phyloP scores from a whole-genome alignment of 2,888 invertebrate genomes.

The Pantelozetes paolii region DNA sequence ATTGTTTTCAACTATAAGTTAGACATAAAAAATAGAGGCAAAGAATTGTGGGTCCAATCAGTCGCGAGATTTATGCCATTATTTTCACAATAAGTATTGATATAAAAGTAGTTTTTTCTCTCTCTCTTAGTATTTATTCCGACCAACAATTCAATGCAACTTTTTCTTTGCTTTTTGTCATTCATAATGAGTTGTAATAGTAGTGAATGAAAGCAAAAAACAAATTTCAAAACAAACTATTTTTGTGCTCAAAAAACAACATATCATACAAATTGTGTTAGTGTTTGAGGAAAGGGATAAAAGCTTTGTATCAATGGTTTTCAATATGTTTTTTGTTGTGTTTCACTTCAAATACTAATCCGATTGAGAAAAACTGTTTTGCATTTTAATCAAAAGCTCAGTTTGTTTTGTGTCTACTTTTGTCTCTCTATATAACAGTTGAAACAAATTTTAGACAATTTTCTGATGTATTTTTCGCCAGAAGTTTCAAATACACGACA shows the following conservation, averaged over 20 bases:
- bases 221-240: neutral
- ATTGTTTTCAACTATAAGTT: neutral
- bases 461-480: neutral
- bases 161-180: neutral
- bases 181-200: conserved; percentile 14
- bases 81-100: neutral
- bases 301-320: neutral
- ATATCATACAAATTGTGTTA: too few relatives aligned
- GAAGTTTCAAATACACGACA: neutral
- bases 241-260: too few relatives aligned
- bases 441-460: neutral
- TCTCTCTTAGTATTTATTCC: too few relatives aligned
- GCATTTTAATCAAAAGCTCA: neutral
- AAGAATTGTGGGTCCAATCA: neutral
- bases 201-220: neutral
- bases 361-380: neutral
- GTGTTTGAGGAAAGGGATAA: neutral
- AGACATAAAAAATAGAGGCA: neutral
- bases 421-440: too few relatives aligned
- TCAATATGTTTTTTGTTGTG: too few relatives aligned
- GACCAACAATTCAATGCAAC: neutral
- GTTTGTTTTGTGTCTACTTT: neutral
- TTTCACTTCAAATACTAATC: neutral
- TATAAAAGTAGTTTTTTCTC: too few relatives aligned
- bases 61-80: conserved; percentile 5